Conservation (phyloP, 2,888 invertebrate genomes). For the Portevinia maculata region DNA sequence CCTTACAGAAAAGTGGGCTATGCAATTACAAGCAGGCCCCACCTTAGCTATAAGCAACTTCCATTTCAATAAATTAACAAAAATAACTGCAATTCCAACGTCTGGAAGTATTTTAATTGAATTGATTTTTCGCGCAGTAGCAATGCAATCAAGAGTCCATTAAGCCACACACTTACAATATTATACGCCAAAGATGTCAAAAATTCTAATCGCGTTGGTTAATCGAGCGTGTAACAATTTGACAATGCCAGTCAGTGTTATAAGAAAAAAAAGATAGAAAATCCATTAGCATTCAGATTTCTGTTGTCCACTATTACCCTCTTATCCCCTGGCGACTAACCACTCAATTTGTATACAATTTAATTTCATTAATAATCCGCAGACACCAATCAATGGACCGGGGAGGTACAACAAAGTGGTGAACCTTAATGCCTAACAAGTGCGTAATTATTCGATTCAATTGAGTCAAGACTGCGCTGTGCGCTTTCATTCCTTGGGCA, state of each 20-base stretch:
- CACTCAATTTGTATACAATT: constrained; percentile 54
- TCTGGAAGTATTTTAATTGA: constrained; percentile 61
- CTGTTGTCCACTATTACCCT: background rate
- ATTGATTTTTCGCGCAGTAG: constrained; percentile 64
- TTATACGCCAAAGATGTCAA: constrained; percentile 48
- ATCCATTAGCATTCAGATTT: constrained; percentile 63
- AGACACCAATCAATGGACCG: constrained; percentile 32
- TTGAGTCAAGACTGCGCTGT: constrained; percentile 42
- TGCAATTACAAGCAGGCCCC: too few species aligned
- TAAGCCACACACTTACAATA: constrained; percentile 50
- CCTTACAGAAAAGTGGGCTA: too few species aligned
- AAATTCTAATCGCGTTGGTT: constrained; percentile 61
- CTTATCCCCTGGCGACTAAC: background rate
- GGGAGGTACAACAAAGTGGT: constrained; percentile 54
- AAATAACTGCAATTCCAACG: constrained; percentile 8
- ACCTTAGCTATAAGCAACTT: too few species aligned
- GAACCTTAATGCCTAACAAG: constrained; percentile 51
- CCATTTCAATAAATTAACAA: too few species aligned
- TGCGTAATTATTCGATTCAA: constrained; percentile 62
- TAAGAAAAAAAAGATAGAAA: constrained; percentile 36
- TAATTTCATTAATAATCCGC: constrained; percentile 74
- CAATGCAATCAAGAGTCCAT: constrained; percentile 59
- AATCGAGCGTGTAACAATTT: constrained; percentile 68
- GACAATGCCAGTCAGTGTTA: constrained; percentile 66
- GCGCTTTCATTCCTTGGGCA: too few species aligned